Evolutionary conservation across 2,888 invertebrate species (phyloP), one percentile per base, ranked within the genome.

Genomic region (Eudemis profundana): DNA sequence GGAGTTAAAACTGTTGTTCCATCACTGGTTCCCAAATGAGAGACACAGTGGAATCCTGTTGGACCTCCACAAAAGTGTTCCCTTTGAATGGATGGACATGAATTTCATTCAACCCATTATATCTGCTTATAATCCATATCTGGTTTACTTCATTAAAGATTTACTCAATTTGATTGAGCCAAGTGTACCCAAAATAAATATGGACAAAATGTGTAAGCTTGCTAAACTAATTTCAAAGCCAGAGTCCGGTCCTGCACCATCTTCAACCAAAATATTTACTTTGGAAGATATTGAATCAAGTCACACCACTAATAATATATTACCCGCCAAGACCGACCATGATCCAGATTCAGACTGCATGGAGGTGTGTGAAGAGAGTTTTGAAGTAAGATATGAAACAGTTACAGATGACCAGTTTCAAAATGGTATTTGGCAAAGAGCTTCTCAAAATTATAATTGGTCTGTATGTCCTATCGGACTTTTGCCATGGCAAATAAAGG

Each of bases 401-500:
- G 69, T 61, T 53, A 53, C 23, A 56, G 66, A 68, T 47, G 67
- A 68, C n/a, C 56, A 64, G 64, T 64, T 66, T 12, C 44, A 67
- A 38, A 72, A 57, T 70, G 78, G 83, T n/a, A 77, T 87, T 73
- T 92, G 89, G 90, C 81, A 79, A 72, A 70, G 84, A 61, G 78
- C 86, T 68, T 71, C 85, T 66, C 67, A 66, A 73, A 78, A 75
- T 50, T 69, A 77, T 60, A 74, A 84, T 63, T 94, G 94, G 94
- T 72, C 79, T 23, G 70, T 70, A 42, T 92, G 89, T 74, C 93
- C 93, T 12, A 86, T 94, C 73, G 94, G 94, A 17, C 72, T 85
- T 66, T 69, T 94, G 23, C 93, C 93, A 8, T 91, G 90, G 90
- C 87, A 92, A 72, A 71, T 61, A 56, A 68, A 66, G 68, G 66